A percentile compares a stretch with the other conserved stretches of the same genome.
These are phyloP conservation scores for Mesochorus sp. DNA, from an alignment of 2,888 invertebrate genomes.

Conservation along the genomic window DNA sequence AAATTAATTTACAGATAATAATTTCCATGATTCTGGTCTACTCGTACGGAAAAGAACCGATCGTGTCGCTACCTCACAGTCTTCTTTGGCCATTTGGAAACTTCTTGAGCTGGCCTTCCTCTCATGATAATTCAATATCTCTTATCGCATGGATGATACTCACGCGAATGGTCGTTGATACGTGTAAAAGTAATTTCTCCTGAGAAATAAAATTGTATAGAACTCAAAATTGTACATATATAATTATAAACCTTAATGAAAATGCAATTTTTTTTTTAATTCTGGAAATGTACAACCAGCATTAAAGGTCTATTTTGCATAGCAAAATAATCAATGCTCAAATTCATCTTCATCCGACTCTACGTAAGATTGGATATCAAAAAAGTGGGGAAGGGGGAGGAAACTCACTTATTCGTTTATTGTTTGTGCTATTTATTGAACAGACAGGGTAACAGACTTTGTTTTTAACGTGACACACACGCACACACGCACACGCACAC, in stretches of 20 bases:
- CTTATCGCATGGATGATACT: conserved; percentile 73
- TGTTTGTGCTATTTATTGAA: conserved; percentile 62
- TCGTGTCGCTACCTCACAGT: conserved; percentile 73
- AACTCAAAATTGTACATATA: neutral
- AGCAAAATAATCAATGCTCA: too few relatives aligned
- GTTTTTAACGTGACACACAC: conserved; percentile 49
- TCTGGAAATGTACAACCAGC: neutral
- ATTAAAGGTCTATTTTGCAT: neutral
- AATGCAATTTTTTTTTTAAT: neutral
- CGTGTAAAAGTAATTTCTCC: conserved; percentile 55
- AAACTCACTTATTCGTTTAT: neutral
- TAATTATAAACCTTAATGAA: conserved; percentile 5
- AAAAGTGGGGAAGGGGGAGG: too few relatives aligned
- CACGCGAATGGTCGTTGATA: conserved; percentile 66
- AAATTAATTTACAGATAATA: conserved; percentile 66
- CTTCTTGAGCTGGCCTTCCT: conserved; percentile 77
- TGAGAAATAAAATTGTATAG: conserved; percentile 11
- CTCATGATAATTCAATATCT: conserved; percentile 74
- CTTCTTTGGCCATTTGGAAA: conserved; percentile 74
- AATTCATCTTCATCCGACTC: too few relatives aligned
- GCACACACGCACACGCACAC: neutral
- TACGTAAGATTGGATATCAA: too few relatives aligned
- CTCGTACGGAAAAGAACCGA: conserved; percentile 72
- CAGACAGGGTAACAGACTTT: conserved; percentile 51
- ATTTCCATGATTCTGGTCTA: conserved; percentile 68